Conservation (phyloP, 2,113 vertebrate genomes). For the Acanthisitta chloris region DNA sequence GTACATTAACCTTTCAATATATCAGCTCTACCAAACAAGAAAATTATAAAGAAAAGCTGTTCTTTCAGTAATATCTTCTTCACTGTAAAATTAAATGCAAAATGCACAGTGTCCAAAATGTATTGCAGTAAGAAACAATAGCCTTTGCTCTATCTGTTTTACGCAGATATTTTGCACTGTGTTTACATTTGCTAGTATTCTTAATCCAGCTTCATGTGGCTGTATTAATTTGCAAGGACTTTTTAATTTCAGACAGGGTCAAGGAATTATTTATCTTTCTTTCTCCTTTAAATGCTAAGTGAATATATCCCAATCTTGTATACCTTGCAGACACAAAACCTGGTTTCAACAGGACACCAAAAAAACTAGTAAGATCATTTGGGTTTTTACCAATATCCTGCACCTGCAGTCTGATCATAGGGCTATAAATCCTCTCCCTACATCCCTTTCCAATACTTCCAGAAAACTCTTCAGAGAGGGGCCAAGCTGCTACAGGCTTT, state of each 20-base stretch:
- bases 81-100: background rate
- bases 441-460: background rate
- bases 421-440: background rate
- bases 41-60: background rate
- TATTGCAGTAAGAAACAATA: background rate
- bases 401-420: background rate
- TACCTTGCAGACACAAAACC: background rate
- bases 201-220: background rate
- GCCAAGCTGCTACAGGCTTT: background rate
- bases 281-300: background rate
- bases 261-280: background rate
- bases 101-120: background rate
- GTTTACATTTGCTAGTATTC: background rate
- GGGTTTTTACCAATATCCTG: background rate
- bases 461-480: background rate
- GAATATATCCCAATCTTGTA: background rate
- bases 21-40: slow-evolving; percentile 23
- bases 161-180: background rate
- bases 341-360: background rate
- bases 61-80: background rate
- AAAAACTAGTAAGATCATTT: background rate
- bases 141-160: background rate
- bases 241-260: background rate
- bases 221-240: background rate
- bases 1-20: slow-evolving; percentile 1